Base-by-base conservation (phyloP, 1,140 invertebrate species). In the Anoplophora glabripennis region DNA sequence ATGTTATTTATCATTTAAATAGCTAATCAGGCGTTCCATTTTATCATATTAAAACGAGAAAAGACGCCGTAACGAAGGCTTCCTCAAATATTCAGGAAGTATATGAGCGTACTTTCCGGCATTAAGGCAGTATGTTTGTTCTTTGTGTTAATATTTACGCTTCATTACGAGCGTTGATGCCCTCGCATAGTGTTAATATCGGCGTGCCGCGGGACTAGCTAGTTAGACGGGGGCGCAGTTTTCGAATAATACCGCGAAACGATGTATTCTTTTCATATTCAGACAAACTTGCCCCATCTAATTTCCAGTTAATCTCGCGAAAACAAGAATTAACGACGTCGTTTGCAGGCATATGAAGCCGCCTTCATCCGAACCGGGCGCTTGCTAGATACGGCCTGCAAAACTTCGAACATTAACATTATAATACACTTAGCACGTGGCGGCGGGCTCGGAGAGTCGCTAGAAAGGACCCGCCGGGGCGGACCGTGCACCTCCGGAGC, bases 291-390 rank as follows among this genome's bases (percentile, higher is more conserved):
- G 57, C 72, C 69, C 68, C 72, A 73, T 74, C 72, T 75, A 75
- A 74, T 75, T 74, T 74, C 70, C 70, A 73, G 71, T 75, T 75
- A 75, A 75, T 74, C 74, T 73, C 69, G 61, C 61, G 66, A 67
- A 74, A 74, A 75, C 72, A 72, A 74, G 72, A 75, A 75, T 73
- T 72, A 75, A 73, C 72, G 72, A 66, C 71, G 71, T 68, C 70
- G 68, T 75, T 75, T 71, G 60, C 70, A 69, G 70, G 72, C 72
- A 70, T 71, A 70, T 72, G 69, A 72, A 73, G 65, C 63, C 63
- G 55, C 56, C 67, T 64, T 62, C 67, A 63, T 65, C 61, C 65
- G 55, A 54, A 59, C 58, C 53, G 57, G 56, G 44, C 46, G 54
- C 51, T 52, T 49, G 60, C 47, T 49, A 57, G 53, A 52, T 37